Evolutionary conservation across 1,140 invertebrate genomes (phyloP).

Genomic region (Geopemphigus sp.): DNA sequence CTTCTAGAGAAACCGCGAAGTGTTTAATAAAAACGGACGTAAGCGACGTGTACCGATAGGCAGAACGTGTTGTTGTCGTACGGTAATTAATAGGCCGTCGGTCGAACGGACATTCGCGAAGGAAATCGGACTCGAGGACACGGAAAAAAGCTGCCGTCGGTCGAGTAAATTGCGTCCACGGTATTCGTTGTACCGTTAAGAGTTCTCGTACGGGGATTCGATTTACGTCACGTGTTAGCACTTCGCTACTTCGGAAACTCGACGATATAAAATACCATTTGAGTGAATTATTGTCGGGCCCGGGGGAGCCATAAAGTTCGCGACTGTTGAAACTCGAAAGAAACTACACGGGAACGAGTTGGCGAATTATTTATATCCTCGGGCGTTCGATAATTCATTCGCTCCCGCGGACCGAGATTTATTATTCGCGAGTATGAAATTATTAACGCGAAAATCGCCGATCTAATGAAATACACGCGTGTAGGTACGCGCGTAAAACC

Average conservation of each 20-base stretch:
- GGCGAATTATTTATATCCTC: slow-evolving; percentile 32
- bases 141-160: background rate
- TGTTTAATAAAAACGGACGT: too few relatives aligned
- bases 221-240: slow-evolving; percentile 29
- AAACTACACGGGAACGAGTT: slow-evolving; percentile 15
- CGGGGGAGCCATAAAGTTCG: slow-evolving; percentile 13
- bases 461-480: too few relatives aligned
- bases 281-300: slow-evolving; percentile 37
- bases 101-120: too few relatives aligned
- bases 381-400: slow-evolving; percentile 45
- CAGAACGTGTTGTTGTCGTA: too few relatives aligned
- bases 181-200: background rate
- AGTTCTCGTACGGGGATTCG: background rate
- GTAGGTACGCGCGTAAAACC: too few relatives aligned
- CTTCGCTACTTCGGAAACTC: background rate
- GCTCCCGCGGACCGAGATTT: background rate
- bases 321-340: slow-evolving; percentile 36
- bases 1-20: too few relatives aligned
- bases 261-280: slow-evolving; percentile 18
- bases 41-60: too few relatives aligned
- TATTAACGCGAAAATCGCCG: too few relatives aligned
- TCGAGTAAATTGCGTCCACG: background rate
- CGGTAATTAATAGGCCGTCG: too few relatives aligned
- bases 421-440: too few relatives aligned
- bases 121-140: background rate